These are phyloP conservation scores for Rhizoglyphus robini DNA, from an alignment of 1,140 invertebrate genomes.

Conservation along the genomic window DNA sequence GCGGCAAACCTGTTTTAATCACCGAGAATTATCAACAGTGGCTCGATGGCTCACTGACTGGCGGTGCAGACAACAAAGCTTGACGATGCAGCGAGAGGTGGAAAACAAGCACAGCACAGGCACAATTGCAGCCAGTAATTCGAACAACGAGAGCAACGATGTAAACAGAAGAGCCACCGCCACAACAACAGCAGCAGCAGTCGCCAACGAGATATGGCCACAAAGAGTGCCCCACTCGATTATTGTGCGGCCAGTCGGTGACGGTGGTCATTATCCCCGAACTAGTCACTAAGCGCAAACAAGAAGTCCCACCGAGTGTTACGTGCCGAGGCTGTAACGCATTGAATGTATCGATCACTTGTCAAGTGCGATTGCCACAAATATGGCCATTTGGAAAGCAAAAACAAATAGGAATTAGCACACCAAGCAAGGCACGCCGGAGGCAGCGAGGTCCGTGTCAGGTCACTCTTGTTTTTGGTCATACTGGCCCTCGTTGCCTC, in stretches of 20 bases:
- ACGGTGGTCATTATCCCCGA: conserved; percentile 8
- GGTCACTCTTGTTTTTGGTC: background rate
- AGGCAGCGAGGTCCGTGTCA: no score
- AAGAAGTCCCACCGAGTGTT: background rate
- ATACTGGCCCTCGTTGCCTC: background rate
- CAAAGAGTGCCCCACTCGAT: background rate
- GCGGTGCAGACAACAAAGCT: background rate
- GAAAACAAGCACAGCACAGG: no score
- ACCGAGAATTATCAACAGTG: conserved; percentile 9
- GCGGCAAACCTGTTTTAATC: conserved; percentile 13
- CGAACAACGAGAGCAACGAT: conserved; percentile 10
- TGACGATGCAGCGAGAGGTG: background rate
- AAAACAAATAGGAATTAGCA: no score
- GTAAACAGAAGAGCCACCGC: background rate
- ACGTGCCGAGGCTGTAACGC: background rate
- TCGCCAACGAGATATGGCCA: background rate
- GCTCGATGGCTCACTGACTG: background rate
- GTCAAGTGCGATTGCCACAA: background rate
- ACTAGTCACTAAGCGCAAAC: background rate
- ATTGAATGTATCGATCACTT: conserved; percentile 10
- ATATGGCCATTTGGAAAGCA: background rate
- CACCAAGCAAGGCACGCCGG: background rate
- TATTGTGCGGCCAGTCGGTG: background rate
- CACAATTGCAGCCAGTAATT: no score
- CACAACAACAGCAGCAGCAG: conserved; percentile 3